Base-by-base conservation (phyloP, 2,113 vertebrate species). In the Leptodactylus fuscus region DNA sequence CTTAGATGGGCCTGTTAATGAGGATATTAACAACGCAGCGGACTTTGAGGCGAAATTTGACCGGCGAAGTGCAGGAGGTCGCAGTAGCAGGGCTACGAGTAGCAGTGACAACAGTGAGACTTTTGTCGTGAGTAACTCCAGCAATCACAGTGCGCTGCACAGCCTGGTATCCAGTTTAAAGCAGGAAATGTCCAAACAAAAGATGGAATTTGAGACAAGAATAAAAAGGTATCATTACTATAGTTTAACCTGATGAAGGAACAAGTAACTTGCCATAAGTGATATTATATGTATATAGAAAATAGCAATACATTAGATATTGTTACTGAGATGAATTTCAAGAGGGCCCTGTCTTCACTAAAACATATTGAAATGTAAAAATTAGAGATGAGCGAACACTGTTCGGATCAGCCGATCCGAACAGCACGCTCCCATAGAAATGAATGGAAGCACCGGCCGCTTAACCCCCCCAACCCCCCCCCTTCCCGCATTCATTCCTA, bases 181-280 rank as follows among this genome's bases (percentile, higher is more conserved):
- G 85, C 97, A 97, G 90, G 98, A 99, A 90, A 98, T 99, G 96
- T 91, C 94, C 83, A 99, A 99, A 82, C 98, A 99, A 90, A 99
- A 98, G 91, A 86, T 92, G 0, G 98, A 99, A 62, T 99, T 98
- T 10, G 98, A 99, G 88, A 95, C 95, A 87, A 95, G 96, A 88
- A 96, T 99, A 87, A 98, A 97, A 90, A 98, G 98, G 98, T 99
- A 90, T 91, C 91, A 10, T 0, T 29, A 9, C 13, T 67, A 34
- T 67, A 0, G 18, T 67, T 29, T 67, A 36, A 34, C 5, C 15
- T 1, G 6, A 18, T 34, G 7, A 27, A 62, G 11, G 11, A n/a
- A 62, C 22, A 4, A 29, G 24, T 62, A 29, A 27, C 2, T 18
- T 58, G 2, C 58, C 10, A 62, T 27, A 24, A 27, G 11, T 62